These are phyloP conservation scores for Telmatherina bonti DNA, from an alignment of 2,797 vertebrate genomes.

Conservation along the genomic window DNA sequence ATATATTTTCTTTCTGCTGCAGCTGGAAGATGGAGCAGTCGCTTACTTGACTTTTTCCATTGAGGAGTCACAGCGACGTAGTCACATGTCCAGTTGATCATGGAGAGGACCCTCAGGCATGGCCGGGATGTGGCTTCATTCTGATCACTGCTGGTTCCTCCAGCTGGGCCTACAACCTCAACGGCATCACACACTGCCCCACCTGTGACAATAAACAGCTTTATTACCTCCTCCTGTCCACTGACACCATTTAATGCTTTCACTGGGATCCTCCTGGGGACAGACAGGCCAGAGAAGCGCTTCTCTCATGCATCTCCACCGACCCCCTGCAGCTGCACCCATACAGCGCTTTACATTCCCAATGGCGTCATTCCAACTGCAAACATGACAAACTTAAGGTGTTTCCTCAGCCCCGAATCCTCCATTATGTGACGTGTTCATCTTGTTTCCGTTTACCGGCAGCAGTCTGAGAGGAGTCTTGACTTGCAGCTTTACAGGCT, in stretches of 20 bases:
- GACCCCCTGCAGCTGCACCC: slow-evolving; percentile 8
- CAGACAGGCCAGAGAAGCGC: slow-evolving; percentile 20
- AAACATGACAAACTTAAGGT: too few relatives aligned
- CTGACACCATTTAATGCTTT: slow-evolving; percentile 72
- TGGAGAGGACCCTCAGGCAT: slow-evolving; percentile 47
- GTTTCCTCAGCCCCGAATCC: too few relatives aligned
- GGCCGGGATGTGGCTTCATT: slow-evolving; percentile 48
- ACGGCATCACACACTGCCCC: slow-evolving; percentile 67
- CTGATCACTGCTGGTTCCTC: slow-evolving; percentile 66
- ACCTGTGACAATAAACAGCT: slow-evolving; percentile 83
- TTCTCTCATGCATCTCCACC: slow-evolving; percentile 15
- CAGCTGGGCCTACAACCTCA: slow-evolving; percentile 72
- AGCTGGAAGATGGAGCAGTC: slow-evolving; percentile 5
- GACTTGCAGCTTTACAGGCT: too few relatives aligned
- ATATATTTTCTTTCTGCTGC: neutral
- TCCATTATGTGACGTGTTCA: too few relatives aligned
- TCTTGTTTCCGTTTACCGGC: too few relatives aligned
- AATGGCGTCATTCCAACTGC: too few relatives aligned
- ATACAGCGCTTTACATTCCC: too few relatives aligned
- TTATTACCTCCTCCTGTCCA: slow-evolving; percentile 73
- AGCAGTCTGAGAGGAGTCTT: too few relatives aligned
- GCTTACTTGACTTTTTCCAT: neutral
- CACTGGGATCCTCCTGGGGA: slow-evolving; percentile 63
- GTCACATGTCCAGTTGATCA: slow-evolving; percentile 35
- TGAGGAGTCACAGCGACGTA: slow-evolving; percentile 1